Conservation (phyloP, 2,888 invertebrate species). For the Epinotia ramella region DNA sequence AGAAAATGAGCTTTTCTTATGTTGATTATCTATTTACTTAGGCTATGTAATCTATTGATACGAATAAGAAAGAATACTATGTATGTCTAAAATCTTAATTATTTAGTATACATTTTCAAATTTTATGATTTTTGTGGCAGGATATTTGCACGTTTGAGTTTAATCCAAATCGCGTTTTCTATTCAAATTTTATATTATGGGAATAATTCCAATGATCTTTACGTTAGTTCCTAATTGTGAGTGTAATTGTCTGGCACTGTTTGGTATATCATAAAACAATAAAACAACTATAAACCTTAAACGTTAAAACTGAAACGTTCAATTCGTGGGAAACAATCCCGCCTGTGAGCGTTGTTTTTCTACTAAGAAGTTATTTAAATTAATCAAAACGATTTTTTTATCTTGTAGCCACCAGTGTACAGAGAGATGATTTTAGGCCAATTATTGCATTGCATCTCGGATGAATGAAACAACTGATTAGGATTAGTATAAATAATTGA, state of each 20-base stretch:
- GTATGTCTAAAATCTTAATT: neutral
- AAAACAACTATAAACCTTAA: neutral
- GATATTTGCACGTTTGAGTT: conserved; percentile 13
- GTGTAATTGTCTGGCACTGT: neutral
- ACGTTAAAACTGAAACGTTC: neutral
- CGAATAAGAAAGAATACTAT: neutral
- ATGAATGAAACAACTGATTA: conserved; percentile 1
- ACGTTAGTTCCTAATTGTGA: conserved; percentile 28
- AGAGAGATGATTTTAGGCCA: neutral
- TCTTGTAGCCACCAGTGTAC: neutral
- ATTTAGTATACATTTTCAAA: neutral
- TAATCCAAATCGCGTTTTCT: conserved; percentile 8
- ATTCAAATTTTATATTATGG: conserved; percentile 1
- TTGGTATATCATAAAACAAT: conserved; percentile 1
- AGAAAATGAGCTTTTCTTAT: no score
- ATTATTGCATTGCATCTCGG: conserved; percentile 8
- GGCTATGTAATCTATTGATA: neutral
- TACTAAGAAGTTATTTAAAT: neutral
- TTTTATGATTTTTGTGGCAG: conserved; percentile 4
- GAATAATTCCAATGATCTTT: conserved; percentile 15
- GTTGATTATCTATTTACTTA: no score
- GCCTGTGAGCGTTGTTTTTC: neutral
- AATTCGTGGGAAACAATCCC: neutral
- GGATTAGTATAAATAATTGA: neutral
- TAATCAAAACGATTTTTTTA: neutral